These are phyloP conservation scores for Anthopleura sola DNA, from an alignment of 64 coral and sea anemone species.

Conservation along the genomic window DNA sequence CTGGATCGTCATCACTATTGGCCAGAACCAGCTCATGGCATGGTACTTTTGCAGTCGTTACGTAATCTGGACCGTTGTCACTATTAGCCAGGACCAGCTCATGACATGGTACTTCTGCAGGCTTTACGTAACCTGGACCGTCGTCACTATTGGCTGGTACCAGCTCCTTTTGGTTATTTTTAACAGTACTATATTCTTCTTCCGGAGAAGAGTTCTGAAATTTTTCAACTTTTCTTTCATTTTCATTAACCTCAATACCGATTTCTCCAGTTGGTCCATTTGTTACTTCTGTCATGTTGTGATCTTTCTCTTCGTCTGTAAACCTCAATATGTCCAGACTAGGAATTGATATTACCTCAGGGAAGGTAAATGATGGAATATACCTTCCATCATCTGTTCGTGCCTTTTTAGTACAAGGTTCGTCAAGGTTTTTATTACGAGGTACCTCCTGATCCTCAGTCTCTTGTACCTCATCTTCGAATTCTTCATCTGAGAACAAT, in stretches of 20 bases:
- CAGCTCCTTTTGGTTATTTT: too few relatives aligned
- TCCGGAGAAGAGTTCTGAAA: too few relatives aligned
- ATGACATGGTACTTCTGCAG: not conserved
- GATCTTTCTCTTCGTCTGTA: not conserved
- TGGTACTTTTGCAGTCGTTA: not conserved
- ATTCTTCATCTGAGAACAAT: conserved; percentile 29
- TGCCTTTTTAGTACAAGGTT: not conserved
- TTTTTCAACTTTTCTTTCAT: too few relatives aligned
- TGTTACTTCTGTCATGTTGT: not conserved
- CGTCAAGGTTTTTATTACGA: not conserved
- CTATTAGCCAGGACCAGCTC: not conserved
- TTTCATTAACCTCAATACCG: not conserved
- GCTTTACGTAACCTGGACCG: not conserved
- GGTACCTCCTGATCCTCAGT: conserved; percentile 21
- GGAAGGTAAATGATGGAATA: not conserved
- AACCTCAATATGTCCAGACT: not conserved
- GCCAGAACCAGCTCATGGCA: not conserved
- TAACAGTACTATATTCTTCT: too few relatives aligned
- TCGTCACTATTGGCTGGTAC: not conserved
- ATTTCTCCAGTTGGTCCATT: not conserved
- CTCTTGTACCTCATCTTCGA: not conserved
- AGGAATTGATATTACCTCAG: not conserved
- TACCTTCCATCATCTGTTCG: not conserved
- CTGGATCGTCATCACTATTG: too few relatives aligned
- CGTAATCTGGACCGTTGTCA: too few relatives aligned